Base-by-base conservation (phyloP, 2,797 vertebrate species). In the Pipistrellus pipistrellus region DNA sequence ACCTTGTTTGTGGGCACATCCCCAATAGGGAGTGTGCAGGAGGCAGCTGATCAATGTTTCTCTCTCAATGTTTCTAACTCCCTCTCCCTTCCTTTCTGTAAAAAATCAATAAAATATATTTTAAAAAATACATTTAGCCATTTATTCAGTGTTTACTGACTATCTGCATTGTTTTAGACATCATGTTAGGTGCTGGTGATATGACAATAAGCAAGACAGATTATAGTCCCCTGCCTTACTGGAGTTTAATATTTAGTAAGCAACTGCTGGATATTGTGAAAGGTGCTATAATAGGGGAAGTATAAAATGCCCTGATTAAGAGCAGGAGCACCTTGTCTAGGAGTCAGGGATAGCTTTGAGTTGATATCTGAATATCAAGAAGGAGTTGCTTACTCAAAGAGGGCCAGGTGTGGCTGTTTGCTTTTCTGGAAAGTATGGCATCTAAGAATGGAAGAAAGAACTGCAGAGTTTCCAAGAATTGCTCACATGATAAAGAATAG, bases 341-440 rank as follows among this genome's bases (percentile, higher is more conserved):
- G 69, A 93, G 69, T 46, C 64, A 13, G 48, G 55, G 57, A 51
- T 53, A 66, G 66, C 46, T 81, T 92, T 95, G 88, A 84, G 27
- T 21, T 80, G 69, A 32, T 87, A 92, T 8, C 68, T 53, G 62
- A 91, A 95, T 86, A 90, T 46, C 78, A 91, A 92, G 57, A 92
- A 90, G 57, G n/a, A 62, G 21, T 91, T 95, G 66, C 59, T 66
- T 89, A 93, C 59, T 95, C 75, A 72, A 38, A 90, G 84, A 55
- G 35, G 57, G 62, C 17, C 71, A 46, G 9, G n/a, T 14, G 62
- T 48, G 30, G 55, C 25, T 10, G 6, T 95, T 90, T 68, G 57
- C 46, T 85, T 85, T 97, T 92, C 55, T 90, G 77, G 81, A 78
- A 92, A 92, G 18, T 94, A 59, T 64, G 76, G 35, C n/a, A 48